These are phyloP conservation scores for Paedocypris micromegethes DNA, from an alignment of 2,797 vertebrate species.

Conservation along the genomic window DNA sequence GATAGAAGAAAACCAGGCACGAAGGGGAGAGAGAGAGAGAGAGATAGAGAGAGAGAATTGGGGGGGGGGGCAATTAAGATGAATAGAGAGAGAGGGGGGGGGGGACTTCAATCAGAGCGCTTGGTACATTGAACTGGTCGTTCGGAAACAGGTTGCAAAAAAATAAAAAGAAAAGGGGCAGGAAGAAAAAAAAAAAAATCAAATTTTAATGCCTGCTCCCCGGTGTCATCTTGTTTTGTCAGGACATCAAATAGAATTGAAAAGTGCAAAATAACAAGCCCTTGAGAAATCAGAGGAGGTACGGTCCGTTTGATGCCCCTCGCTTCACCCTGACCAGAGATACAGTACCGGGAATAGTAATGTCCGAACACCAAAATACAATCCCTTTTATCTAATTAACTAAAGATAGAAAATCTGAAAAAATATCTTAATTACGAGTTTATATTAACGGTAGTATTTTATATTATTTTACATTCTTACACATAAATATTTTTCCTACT, in stretches of 20 bases:
- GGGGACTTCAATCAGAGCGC: conserved; percentile 63
- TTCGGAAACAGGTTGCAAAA: conserved; percentile 71
- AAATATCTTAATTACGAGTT: conserved; percentile 52
- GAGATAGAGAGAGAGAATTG: conserved; percentile 65
- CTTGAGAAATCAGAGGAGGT: conserved; percentile 83
- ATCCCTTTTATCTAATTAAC: too few species aligned
- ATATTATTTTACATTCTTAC: too few species aligned
- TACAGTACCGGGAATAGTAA: conserved; percentile 18
- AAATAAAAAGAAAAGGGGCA: neutral
- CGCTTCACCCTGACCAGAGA: conserved; percentile 78
- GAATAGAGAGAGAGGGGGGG: conserved; percentile 63
- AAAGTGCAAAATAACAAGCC: conserved; percentile 88
- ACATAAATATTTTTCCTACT: too few species aligned
- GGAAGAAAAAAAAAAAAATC: conserved; percentile 56
- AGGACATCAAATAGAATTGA: conserved; percentile 95
- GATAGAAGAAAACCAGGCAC: conserved; percentile 74
- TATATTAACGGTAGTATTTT: too few species aligned
- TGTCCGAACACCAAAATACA: neutral
- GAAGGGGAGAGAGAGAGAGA: conserved; percentile 52
- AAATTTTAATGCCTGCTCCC: conserved; percentile 90
- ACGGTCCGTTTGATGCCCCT: conserved; percentile 80
- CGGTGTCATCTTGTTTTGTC: conserved; percentile 89
- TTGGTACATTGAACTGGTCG: conserved; percentile 69
- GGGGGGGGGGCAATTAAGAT: conserved; percentile 74
- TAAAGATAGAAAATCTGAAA: conserved; percentile 35